Base-by-base conservation (phyloP, 2,113 vertebrate species). In the Passer domesticus region DNA sequence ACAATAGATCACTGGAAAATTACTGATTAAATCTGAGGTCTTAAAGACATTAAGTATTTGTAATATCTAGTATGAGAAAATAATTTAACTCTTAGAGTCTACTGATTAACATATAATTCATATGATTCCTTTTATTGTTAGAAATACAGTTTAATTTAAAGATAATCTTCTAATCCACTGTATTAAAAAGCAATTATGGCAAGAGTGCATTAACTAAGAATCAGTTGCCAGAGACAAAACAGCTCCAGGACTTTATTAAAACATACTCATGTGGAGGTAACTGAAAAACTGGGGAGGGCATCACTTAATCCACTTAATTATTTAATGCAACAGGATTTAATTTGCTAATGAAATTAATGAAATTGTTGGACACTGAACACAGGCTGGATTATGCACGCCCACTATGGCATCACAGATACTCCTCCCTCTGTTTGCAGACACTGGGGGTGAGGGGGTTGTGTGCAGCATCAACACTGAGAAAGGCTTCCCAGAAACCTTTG, bases 101-200 rank as follows among this genome's bases (percentile, higher is more conserved):
- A 47, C 67, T 55, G 70, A 94, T 91, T 83, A 87, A 50, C n/a
- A 33, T 64, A 60, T 68, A 87, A 94, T 74, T 89, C 5, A 39
- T 39, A n/a, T 23, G 41, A 87, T 70, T 92, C 21, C 39, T 83
- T 83, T 55, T 62, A 69, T 69, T 93, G 72, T 70, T 93, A 56
- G 50, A 93, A 96, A 94, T 83, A 63, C 23, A 66, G 49, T 94
- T 94, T 86, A 70, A 91, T 91, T 89, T 94, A 79, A 89, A 89
- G 76, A 82, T 87, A 83, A 95, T 94, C 59, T 88, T 80, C 67
- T 88, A 85, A 96, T 94, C 82, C 27, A 13, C 39, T 74, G 33
- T 59, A 92, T 95, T 95, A 83, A 92, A 94, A 94, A 83, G 63
- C 78, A 93, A 90, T 91, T 77, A 94, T 52, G 31, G 47, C 47